Evolutionary conservation across 1,140 invertebrate species (phyloP), one percentile per base, ranked within the genome.

Genomic region (Arctopsyche grandis): DNA sequence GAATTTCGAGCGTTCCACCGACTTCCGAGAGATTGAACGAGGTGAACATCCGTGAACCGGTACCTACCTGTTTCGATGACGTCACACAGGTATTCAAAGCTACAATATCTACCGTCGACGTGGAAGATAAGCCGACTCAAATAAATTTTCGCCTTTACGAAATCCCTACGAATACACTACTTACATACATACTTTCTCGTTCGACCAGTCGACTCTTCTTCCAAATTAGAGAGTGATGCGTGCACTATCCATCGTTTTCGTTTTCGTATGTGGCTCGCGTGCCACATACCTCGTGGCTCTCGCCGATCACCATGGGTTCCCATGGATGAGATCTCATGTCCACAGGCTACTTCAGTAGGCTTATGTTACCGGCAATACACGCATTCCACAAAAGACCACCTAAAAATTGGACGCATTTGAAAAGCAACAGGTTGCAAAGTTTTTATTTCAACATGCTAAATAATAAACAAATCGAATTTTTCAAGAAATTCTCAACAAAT

Each of bases 211-310:
- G 60, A 69, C 9, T 44, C 4, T 9, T 69, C 22, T 5, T 29
- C 14, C 38, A 24, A 22, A 9, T 71, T 71, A 71, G 38, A 44
- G 69, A 52, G 69, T 71, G 46, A 46, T 71, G 69, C 69, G 69
- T 52, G 69, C 38, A 10, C 44, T 46, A 71, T 71, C 66, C 69
- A 22, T 16, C 69, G 38, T 46, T 71, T 66, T 66, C 63, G 63
- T 66, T 66, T 74, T 74, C 71, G 46, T 46, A 56, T 52, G 71
- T 52, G 71, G 71, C 71, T 73, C 69, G 69, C 69, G 69, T 73
- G 69, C 69, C 69, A 73, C 69, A 73, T 60, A 60, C 56, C 56
- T 16, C 29, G 7, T 38, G 29, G 29, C 29, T 38, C 63, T 66
- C 63, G 63, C 58, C 9, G 14, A 22, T 52, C 12, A 52, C 48